Conservation (phyloP, 2,797 vertebrate species). For the Diglossa cyanea region DNA sequence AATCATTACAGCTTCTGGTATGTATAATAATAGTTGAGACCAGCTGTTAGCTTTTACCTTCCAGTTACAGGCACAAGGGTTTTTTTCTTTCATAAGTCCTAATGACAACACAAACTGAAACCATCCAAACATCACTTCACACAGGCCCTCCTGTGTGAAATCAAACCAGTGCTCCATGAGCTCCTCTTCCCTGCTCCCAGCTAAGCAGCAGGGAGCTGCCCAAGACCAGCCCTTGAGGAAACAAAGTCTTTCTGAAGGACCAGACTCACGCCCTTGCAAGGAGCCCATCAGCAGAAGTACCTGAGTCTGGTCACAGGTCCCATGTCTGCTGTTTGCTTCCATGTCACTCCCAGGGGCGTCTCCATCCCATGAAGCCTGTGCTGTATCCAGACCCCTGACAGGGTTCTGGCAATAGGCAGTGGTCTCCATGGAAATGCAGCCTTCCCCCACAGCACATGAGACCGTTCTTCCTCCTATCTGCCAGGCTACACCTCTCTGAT, state of each 20-base stretch:
- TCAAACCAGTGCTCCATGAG: neutral
- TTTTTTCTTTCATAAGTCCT: neutral
- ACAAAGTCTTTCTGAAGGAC: neutral
- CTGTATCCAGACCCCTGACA: neutral
- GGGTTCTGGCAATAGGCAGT: neutral
- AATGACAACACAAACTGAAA: conserved; percentile 41
- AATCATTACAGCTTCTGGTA: conserved; percentile 58
- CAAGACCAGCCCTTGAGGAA: neutral
- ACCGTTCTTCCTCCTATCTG: neutral
- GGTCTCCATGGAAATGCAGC: neutral
- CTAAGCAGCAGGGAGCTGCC: neutral
- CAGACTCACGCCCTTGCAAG: neutral
- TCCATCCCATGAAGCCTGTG: neutral
- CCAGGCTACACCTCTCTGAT: neutral
- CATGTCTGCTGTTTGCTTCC: neutral
- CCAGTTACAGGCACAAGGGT: neutral
- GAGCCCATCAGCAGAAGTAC: neutral
- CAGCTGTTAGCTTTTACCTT: conserved; percentile 59
- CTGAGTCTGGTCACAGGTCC: accelerated
- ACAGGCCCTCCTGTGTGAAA: neutral
- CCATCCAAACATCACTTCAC: neutral
- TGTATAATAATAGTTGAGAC: conserved; percentile 51
- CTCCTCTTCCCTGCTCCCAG: neutral
- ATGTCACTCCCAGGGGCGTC: accelerated
- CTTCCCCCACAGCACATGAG: neutral